Percentiles rank a stretch among this genome's conserved stretches.
Evolutionary conservation across 1,140 invertebrate genomes (phyloP).

Genomic region (Caenorhabditis latens): DNA sequence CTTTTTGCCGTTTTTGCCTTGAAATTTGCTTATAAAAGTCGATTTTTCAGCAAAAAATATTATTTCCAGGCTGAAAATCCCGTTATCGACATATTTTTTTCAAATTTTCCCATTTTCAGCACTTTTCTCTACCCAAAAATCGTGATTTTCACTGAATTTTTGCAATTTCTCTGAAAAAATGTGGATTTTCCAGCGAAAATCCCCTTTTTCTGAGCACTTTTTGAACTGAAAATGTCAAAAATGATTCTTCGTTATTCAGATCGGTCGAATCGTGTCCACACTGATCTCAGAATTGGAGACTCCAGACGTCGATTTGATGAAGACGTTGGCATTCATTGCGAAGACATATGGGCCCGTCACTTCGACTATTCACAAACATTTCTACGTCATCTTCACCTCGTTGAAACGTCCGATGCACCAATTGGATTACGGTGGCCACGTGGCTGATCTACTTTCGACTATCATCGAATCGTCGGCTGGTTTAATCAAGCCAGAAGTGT

Average conservation of each 20-base stretch:
- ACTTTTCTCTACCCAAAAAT: no score
- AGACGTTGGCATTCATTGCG: constrained; percentile 24
- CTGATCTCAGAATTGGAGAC: constrained; percentile 26
- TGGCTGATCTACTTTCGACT: constrained; percentile 27
- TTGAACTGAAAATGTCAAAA: no score
- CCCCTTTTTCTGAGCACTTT: no score
- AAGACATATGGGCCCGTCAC: constrained; percentile 24
- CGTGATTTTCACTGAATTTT: no score
- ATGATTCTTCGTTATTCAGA: neutral
- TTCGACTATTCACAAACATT: constrained; percentile 58
- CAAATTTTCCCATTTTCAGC: no score
- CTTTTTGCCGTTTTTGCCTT: no score
- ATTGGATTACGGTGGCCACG: constrained; percentile 39
- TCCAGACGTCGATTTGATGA: constrained; percentile 8
- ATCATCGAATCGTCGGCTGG: constrained; percentile 9
- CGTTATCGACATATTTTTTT: no score
- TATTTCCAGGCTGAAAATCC: no score
- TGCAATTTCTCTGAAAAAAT: no score
- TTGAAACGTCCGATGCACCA: constrained; percentile 45
- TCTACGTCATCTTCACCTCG: constrained; percentile 48
- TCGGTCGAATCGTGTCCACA: constrained; percentile 27
- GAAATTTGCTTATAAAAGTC: no score
- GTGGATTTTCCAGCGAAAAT: no score
- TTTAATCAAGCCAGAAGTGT: constrained; percentile 49
- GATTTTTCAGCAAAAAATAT: no score